Percentiles rank a stretch among this genome's conserved stretches.
Evolutionary conservation across 2,888 invertebrate genomes (phyloP).

Genomic region (Oscheius sp.): DNA sequence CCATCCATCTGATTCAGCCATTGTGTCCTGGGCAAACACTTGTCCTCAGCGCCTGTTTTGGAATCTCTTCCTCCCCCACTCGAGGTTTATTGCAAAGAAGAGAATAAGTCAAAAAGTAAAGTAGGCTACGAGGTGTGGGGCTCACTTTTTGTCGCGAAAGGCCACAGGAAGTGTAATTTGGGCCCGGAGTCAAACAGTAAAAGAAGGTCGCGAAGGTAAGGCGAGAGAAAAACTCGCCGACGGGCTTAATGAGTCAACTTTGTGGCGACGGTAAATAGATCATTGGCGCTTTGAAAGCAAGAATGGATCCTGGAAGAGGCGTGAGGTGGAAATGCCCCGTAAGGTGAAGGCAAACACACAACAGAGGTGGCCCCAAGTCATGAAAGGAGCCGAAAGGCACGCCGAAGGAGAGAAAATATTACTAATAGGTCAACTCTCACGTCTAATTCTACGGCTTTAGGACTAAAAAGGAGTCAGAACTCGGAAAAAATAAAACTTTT

Average conservation of each 20-base stretch:
- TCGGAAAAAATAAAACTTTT: no score
- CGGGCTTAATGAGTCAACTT: background rate
- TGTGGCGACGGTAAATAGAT: background rate
- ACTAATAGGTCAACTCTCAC: no score
- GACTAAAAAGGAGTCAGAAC: no score
- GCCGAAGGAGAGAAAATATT: background rate
- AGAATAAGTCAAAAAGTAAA: background rate
- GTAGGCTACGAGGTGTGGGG: constrained; percentile 3
- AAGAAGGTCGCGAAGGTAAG: constrained; percentile 3
- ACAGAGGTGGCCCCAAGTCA: background rate
- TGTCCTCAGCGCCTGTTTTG: background rate
- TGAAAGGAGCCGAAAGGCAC: constrained; percentile 1
- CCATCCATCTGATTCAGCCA: no score
- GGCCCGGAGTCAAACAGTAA: constrained; percentile 15
- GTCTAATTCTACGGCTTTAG: no score
- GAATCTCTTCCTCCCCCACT: background rate
- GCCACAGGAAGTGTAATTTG: constrained; percentile 27
- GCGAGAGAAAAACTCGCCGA: background rate
- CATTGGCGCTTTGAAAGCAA: background rate
- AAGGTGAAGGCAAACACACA: constrained; percentile 6
- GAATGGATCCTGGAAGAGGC: background rate
- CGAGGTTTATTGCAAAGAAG: background rate
- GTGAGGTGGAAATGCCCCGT: constrained; percentile 5
- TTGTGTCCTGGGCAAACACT: background rate
- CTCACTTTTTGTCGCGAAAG: constrained; percentile 15